These are phyloP conservation scores for Ceraclea dissimilis DNA, from an alignment of 2,888 invertebrate genomes.

Conservation along the genomic window DNA sequence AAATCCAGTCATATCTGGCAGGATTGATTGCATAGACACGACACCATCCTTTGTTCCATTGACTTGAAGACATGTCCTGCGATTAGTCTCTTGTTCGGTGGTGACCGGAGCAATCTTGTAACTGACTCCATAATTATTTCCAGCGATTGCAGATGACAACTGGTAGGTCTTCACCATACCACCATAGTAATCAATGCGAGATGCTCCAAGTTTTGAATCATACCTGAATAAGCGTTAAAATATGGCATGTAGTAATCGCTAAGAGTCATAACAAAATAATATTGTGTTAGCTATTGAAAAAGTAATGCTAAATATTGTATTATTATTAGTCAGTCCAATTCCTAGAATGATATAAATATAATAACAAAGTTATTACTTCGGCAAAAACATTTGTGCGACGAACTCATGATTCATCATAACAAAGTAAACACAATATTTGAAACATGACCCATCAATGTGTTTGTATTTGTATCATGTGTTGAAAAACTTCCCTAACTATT, in stretches of 20 bases:
- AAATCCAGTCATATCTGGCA: conserved; percentile 77
- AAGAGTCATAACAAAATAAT: background rate
- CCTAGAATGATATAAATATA: no score
- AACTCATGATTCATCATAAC: no score
- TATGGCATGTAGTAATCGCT: no score
- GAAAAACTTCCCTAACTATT: no score
- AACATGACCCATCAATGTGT: no score
- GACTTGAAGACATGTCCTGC: conserved; percentile 72
- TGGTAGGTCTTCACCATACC: conserved; percentile 93
- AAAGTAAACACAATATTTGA: no score
- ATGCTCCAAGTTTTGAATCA: conserved; percentile 64
- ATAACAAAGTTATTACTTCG: no score
- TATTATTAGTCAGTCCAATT: no score
- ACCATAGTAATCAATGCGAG: conserved; percentile 92
- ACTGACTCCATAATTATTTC: conserved; percentile 58
- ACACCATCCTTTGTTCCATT: conserved; percentile 60
- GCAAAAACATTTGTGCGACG: no score
- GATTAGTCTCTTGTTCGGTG: conserved; percentile 63
- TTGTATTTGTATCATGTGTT: no score
- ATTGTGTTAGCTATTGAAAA: no score
- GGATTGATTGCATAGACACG: conserved; percentile 64
- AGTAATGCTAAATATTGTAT: no score
- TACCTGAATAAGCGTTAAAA: conserved; percentile 45
- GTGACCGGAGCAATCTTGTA: conserved; percentile 83
- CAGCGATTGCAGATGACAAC: conserved; percentile 51